Evolutionary conservation across 2,888 invertebrate genomes (phyloP).

Genomic region (Amiota communis): DNA sequence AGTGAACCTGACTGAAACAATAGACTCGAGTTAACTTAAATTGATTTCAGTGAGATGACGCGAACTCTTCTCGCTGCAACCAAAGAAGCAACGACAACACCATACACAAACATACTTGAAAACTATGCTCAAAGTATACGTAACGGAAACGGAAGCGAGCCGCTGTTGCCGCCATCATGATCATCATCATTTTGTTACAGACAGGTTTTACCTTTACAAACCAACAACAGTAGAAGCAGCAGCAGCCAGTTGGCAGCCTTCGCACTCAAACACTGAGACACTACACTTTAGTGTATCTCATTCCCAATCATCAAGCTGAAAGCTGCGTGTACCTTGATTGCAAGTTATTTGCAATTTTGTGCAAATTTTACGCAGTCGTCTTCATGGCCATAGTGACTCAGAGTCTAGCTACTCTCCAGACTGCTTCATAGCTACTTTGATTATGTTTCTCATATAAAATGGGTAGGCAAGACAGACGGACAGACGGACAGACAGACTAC

Average conservation of each 20-base stretch:
- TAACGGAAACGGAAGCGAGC: constrained; percentile 22
- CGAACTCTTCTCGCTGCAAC: constrained; percentile 38
- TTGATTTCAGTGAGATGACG: constrained; percentile 59
- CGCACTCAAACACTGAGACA: not conserved
- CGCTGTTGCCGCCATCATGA: constrained; percentile 30
- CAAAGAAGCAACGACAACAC: too few species aligned
- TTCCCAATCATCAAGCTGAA: too few species aligned
- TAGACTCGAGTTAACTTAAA: constrained; percentile 67
- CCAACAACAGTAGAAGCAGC: not conserved
- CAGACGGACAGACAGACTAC: constrained; percentile 36
- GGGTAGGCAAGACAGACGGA: not conserved
- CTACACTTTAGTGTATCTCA: too few species aligned
- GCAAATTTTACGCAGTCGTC: constrained; percentile 47
- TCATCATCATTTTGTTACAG: constrained; percentile 26
- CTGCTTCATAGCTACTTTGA: constrained; percentile 18
- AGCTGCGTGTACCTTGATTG: constrained; percentile 64
- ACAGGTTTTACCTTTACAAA: constrained; percentile 3
- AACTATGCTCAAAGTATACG: constrained; percentile 38
- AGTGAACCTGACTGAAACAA: constrained; percentile 57
- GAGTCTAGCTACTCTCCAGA: not conserved
- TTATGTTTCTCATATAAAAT: constrained; percentile 8
- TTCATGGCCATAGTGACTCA: not conserved
- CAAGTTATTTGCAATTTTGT: constrained; percentile 68
- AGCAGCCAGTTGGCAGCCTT: not conserved
- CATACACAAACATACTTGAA: constrained; percentile 14